Conservation (phyloP, 2,888 invertebrate genomes). For the Coremacera marginata region DNA sequence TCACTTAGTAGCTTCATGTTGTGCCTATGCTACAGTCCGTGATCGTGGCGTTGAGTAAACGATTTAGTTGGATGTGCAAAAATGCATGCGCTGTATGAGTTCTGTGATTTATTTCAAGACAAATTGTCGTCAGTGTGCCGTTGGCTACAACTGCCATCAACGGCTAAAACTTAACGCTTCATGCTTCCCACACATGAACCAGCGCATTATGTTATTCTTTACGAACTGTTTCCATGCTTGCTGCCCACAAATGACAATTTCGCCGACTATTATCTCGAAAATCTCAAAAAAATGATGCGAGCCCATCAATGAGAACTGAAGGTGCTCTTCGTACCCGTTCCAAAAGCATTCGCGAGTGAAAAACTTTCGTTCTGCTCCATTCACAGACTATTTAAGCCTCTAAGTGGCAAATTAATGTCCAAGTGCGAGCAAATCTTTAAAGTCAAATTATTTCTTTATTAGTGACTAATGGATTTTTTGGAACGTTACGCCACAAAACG, state of each 20-base stretch:
- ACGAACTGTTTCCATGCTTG: constrained; percentile 69
- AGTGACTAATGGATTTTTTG: constrained; percentile 54
- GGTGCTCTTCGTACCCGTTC: constrained; percentile 6
- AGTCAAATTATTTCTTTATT: constrained; percentile 63
- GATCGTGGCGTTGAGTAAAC: background rate
- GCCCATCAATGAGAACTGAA: constrained; percentile 6
- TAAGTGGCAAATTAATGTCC: constrained; percentile 66
- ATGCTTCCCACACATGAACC: constrained; percentile 53
- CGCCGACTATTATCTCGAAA: constrained; percentile 42
- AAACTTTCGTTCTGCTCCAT: constrained; percentile 45
- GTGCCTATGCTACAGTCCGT: too few species aligned
- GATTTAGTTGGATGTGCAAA: constrained; percentile 6
- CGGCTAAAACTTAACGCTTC: constrained; percentile 56
- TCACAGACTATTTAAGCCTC: constrained; percentile 46
- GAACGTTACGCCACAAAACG: constrained; percentile 28
- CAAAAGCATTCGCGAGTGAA: constrained; percentile 35
- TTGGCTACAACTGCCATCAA: constrained; percentile 62
- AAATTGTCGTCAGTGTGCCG: constrained; percentile 61
- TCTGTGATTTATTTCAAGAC: constrained; percentile 63
- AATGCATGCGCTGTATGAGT: constrained; percentile 45
- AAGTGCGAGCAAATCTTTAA: constrained; percentile 53
- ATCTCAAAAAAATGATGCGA: constrained; percentile 14
- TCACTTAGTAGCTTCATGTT: too few species aligned
- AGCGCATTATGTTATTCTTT: constrained; percentile 14
- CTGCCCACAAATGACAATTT: constrained; percentile 64